These are phyloP conservation scores for Nicator chloris DNA, from an alignment of 2,113 vertebrate species.

Conservation along the genomic window DNA sequence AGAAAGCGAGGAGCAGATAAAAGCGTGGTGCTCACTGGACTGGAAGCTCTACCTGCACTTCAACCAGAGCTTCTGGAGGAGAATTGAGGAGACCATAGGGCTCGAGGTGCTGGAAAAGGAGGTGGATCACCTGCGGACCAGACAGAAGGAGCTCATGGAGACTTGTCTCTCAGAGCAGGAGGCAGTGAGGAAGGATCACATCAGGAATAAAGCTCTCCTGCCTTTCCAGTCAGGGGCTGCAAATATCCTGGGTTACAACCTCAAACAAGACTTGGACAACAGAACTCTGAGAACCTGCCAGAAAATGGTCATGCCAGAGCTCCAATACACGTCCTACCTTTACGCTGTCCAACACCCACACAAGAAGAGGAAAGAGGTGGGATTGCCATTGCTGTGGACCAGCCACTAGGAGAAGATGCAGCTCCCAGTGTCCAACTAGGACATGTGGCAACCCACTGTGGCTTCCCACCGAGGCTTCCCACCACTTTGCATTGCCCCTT, in stretches of 20 bases:
- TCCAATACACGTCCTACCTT: slow-evolving; percentile 78
- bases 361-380: slow-evolving; percentile 39
- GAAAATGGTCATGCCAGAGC: slow-evolving; percentile 78
- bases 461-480: not conserved
- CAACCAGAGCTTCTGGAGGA: slow-evolving; percentile 84
- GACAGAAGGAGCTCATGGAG: slow-evolving; percentile 64
- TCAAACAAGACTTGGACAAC: slow-evolving; percentile 66
- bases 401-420: not conserved
- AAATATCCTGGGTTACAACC: slow-evolving; percentile 84
- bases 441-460: fast-evolving
- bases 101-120: slow-evolving; percentile 67
- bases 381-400: not conserved
- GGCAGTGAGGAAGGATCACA: slow-evolving; percentile 49
- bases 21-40: slow-evolving; percentile 81
- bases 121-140: slow-evolving; percentile 63
- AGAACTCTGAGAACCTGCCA: slow-evolving; percentile 64
- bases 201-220: slow-evolving; percentile 68
- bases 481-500: fast-evolving
- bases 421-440: not conserved
- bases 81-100: slow-evolving; percentile 68
- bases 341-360: slow-evolving; percentile 77
- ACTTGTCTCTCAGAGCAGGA: slow-evolving; percentile 71
- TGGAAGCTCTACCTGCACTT: slow-evolving; percentile 88
- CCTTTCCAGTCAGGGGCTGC: slow-evolving; percentile 82
- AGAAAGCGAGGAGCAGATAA: slow-evolving; percentile 59